phyloP scores from a whole-genome alignment of 2,888 invertebrate species.

The Pachycephus smyrnensis region DNA sequence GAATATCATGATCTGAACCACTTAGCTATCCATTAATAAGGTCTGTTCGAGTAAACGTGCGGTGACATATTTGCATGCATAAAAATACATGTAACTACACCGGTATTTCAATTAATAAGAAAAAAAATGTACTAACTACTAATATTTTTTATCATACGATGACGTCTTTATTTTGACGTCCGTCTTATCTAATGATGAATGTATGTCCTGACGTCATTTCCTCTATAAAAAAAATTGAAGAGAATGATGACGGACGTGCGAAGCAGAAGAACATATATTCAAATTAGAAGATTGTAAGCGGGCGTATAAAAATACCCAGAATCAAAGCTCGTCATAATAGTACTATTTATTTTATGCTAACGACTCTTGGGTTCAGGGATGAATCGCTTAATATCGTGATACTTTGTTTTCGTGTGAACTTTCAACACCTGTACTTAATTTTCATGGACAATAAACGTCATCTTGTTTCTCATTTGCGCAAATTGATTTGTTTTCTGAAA shows the following conservation, averaged over 20 bases:
- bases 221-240: background rate
- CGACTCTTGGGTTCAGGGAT: background rate
- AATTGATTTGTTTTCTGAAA: background rate
- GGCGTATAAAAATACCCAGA: background rate
- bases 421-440: background rate
- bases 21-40: background rate
- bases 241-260: background rate
- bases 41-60: background rate
- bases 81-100: background rate
- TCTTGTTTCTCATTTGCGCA: background rate
- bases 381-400: background rate
- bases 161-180: background rate
- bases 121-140: background rate
- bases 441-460: background rate
- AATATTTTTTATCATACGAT: background rate
- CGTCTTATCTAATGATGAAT: background rate
- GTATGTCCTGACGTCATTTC: background rate
- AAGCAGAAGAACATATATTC: background rate
- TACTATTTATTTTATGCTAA: background rate
- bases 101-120: background rate
- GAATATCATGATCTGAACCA: background rate
- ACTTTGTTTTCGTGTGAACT: background rate
- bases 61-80: background rate
- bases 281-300: no score
- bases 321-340: background rate